Evolutionary conservation across 2,113 vertebrate species (phyloP), one percentile per base, ranked within the genome.

Genomic region (Eclectus roratus): DNA sequence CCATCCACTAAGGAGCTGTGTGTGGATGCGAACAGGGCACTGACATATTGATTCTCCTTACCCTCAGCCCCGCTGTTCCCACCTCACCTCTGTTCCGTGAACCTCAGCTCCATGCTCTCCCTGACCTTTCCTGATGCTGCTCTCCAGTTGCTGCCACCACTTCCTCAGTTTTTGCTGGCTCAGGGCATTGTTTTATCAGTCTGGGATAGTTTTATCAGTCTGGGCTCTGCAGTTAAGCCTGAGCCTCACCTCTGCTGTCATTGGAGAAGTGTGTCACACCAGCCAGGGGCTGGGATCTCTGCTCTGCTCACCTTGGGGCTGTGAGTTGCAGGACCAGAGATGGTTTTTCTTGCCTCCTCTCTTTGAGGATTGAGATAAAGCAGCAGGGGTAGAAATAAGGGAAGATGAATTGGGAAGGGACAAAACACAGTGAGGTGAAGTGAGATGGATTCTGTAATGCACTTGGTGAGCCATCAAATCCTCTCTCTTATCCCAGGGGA

Each of bases 101-200:
- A 31, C 61, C 49, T 53, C 68, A 53, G 76, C 73, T 56, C 61
- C 1, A 0, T 84, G 83, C 46, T 80, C 47, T 68, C 46, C 80
- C 80, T 74, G 85, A 70, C 86, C 63, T 55, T 83, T 86, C 68
- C 72, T 8, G 41, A 31, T 55, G 77, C 79, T 2, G 2, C 71
- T 94, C 83, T 65, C 60, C 43, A 13, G 35, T 71, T 71, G 77
- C 91, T 0, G 4, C 65, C 47, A 7, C 73, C 39, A 61, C 91
- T 95, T 93, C 93, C 89, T 96, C 52, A 44, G 60, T 73, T 93
- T 94, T 61, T 95, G 93, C 91, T 97, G 93, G 77, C 86, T 93
- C 93, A 93, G 83, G 84, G 83, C 94, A 89, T 70, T 1, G 5
- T 86, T 35, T 78, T 95, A 94, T 94, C 91, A 49, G 60, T 53